A percentile compares a stretch with the other conserved stretches of the same genome.
These are phyloP conservation scores for Varecia variegata DNA, from an alignment of 2,797 vertebrate species.

Conservation along the genomic window DNA sequence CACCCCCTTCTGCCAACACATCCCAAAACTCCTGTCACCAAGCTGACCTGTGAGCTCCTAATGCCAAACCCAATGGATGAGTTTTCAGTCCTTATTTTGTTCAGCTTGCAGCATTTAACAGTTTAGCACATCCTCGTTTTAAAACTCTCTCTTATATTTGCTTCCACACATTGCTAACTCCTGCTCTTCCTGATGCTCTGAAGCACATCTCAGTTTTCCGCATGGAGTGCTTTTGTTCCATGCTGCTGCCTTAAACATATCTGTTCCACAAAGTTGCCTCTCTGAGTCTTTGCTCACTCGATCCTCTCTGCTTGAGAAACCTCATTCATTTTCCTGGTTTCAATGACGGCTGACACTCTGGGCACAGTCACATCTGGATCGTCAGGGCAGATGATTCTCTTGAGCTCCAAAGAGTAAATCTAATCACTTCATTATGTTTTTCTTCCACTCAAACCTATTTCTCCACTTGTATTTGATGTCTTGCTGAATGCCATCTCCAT, in stretches of 20 bases:
- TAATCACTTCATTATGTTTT: neutral
- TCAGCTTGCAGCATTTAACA: neutral
- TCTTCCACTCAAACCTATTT: neutral
- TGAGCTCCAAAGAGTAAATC: neutral
- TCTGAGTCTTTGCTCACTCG: neutral
- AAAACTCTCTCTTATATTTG: neutral
- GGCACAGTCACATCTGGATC: neutral
- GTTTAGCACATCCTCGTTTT: neutral
- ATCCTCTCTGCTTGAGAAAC: neutral
- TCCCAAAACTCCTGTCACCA: neutral
- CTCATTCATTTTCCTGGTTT: neutral
- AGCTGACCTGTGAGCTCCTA: neutral
- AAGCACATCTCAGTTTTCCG: neutral
- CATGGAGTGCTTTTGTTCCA: neutral
- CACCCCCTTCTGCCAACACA: neutral
- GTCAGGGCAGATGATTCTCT: neutral
- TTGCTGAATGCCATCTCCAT: neutral
- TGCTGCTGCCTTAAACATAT: neutral
- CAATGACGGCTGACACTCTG: neutral
- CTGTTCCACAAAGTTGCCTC: neutral
- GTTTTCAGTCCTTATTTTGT: neutral
- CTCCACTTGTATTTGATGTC: neutral
- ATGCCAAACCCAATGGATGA: neutral
- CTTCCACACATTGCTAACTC: neutral
- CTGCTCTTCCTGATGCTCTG: neutral